Percentiles rank a stretch among this genome's conserved stretches.
phyloP scores from a whole-genome alignment of 2,797 vertebrate species.

The Crax fasciolata region DNA sequence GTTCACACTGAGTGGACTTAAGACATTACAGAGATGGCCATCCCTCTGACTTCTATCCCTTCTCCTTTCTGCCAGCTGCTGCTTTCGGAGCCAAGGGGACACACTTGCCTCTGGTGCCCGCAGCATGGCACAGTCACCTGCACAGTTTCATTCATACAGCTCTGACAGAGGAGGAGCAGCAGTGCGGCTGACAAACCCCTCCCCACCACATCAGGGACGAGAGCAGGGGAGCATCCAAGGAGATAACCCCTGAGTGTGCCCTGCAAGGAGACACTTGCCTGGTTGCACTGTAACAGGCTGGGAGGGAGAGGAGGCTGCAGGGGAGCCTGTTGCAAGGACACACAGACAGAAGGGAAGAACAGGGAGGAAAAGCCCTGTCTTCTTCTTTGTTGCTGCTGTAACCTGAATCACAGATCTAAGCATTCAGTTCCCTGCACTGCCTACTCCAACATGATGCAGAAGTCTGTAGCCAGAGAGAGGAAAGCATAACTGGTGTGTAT shows the following conservation, averaged over 20 bases:
- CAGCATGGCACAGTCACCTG: not conserved
- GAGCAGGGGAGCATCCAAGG: not conserved
- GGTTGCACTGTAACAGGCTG: not conserved
- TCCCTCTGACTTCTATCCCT: not conserved
- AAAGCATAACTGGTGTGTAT: rapidly evolving
- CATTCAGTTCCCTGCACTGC: not conserved
- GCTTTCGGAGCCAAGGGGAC: not conserved
- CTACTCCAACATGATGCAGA: rapidly evolving
- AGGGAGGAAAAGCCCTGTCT: not conserved
- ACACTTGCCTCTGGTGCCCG: rapidly evolving
- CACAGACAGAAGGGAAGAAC: not conserved
- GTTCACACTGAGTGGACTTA: not conserved
- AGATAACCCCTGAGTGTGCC: not conserved
- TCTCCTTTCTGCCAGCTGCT: not conserved
- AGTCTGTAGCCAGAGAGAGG: not conserved
- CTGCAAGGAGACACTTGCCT: not conserved
- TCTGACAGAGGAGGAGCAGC: not conserved
- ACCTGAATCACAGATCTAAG: not conserved
- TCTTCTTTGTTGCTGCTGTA: not conserved
- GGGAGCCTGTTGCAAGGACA: not conserved
- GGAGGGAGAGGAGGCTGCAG: not conserved
- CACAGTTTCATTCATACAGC: not conserved
- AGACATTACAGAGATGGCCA: not conserved
- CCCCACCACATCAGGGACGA: rapidly evolving
- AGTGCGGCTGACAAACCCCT: not conserved